These are phyloP conservation scores for Clusia tigrina DNA, from an alignment of 2,888 invertebrate species.

Conservation along the genomic window DNA sequence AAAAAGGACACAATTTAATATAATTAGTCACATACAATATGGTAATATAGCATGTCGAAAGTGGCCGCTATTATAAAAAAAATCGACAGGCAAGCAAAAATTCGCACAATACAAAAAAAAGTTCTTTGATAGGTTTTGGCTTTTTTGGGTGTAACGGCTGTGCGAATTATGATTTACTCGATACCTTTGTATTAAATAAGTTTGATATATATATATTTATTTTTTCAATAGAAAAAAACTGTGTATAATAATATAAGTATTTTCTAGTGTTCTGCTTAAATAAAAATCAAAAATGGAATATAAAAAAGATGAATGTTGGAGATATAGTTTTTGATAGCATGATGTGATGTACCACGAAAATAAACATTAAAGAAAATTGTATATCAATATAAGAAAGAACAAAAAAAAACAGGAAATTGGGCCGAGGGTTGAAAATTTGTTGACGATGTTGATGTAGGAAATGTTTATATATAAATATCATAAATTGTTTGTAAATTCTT, in stretches of 20 bases:
- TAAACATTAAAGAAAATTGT: constrained; percentile 24
- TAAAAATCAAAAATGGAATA: constrained; percentile 15
- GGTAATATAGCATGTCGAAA: constrained; percentile 28
- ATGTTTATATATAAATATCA: not conserved
- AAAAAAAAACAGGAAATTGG: constrained; percentile 59
- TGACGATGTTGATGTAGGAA: constrained; percentile 11
- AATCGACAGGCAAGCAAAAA: constrained; percentile 29
- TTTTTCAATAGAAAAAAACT: too few species aligned
- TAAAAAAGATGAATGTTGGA: constrained; percentile 15
- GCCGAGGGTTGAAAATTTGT: constrained; percentile 59
- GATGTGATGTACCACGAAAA: constrained; percentile 27
- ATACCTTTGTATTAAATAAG: too few species aligned
- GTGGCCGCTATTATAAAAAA: constrained; percentile 30
- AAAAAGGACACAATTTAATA: constrained; percentile 24
- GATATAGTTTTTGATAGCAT: too few species aligned
- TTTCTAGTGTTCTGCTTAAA: too few species aligned
- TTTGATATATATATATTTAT: too few species aligned
- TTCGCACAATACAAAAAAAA: constrained; percentile 34
- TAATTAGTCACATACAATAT: constrained; percentile 52
- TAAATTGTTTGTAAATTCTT: not conserved
- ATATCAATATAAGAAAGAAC: constrained; percentile 23
- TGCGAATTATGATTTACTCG: constrained; percentile 40
- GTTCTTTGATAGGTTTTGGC: not conserved
- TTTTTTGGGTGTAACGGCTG: constrained; percentile 58
- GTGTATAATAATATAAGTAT: constrained; percentile 26